Evolutionary conservation across 92 coral and sea anemone species (phyloP).

Genomic region (Anthopleura xanthogrammica): DNA sequence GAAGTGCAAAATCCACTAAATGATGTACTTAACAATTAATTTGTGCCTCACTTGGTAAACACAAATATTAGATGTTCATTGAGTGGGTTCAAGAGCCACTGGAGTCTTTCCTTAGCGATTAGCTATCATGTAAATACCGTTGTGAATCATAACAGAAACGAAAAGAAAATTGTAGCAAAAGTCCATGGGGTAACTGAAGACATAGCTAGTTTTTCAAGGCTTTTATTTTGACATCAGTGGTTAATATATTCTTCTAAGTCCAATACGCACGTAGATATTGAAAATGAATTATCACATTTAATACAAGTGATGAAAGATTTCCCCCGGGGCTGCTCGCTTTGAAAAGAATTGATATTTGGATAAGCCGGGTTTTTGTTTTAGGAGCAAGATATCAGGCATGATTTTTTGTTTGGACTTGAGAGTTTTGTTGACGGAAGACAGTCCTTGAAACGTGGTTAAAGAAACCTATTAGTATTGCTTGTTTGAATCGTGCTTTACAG

Average conservation of each 20-base stretch:
- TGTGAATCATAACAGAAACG: not conserved
- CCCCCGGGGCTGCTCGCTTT: slow-evolving; percentile 30
- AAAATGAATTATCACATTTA: not conserved
- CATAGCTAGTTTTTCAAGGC: not conserved
- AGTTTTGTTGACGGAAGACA: slow-evolving; percentile 26
- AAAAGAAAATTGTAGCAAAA: not conserved
- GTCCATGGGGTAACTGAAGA: too few relatives aligned
- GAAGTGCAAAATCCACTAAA: not conserved
- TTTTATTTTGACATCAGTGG: not conserved
- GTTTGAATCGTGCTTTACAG: not conserved
- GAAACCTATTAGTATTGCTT: not conserved
- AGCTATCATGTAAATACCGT: not conserved
- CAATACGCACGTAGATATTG: not conserved
- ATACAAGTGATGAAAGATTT: slow-evolving; percentile 13
- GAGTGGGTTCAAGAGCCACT: not conserved
- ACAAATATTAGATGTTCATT: not conserved
- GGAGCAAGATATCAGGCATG: slow-evolving; percentile 19
- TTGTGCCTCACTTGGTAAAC: not conserved
- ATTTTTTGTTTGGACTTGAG: slow-evolving; percentile 18
- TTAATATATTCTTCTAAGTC: not conserved
- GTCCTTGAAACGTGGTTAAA: not conserved
- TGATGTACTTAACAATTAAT: not conserved
- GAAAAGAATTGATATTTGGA: slow-evolving; percentile 2
- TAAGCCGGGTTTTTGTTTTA: slow-evolving; percentile 15
- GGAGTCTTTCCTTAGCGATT: not conserved